Conservation (phyloP, 1,140 invertebrate genomes). For the Drosophila trapezifrons region DNA sequence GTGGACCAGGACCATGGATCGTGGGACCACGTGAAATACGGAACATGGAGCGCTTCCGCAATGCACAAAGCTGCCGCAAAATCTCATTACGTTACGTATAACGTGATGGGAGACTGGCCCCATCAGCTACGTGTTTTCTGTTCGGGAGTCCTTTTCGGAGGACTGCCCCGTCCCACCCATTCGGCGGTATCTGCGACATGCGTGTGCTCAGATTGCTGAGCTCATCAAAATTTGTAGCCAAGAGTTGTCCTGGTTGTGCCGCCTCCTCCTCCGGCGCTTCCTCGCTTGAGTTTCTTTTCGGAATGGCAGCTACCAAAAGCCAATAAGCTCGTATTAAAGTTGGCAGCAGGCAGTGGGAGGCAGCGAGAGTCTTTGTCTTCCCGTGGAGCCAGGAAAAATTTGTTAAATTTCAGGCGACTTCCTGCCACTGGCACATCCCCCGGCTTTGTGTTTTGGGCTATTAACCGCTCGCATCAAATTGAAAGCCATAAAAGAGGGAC, state of each 20-base stretch:
- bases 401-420: slow-evolving; percentile 69
- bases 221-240: slow-evolving; percentile 60
- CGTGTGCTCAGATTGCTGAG: slow-evolving; percentile 57
- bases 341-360: not conserved
- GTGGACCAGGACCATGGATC: not conserved
- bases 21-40: not conserved
- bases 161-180: too few species aligned
- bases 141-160: not conserved
- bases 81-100: slow-evolving; percentile 74
- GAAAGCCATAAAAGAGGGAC: slow-evolving; percentile 51
- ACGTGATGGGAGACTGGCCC: slow-evolving; percentile 53
- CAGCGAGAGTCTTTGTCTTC: slow-evolving; percentile 43
- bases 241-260: slow-evolving; percentile 29
- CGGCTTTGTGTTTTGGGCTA: slow-evolving; percentile 47
- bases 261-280: not conserved
- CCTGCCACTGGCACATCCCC: slow-evolving; percentile 20
- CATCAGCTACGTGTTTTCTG: slow-evolving; percentile 51
- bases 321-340: slow-evolving; percentile 75
- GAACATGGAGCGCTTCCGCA: slow-evolving; percentile 23
- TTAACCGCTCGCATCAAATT: slow-evolving; percentile 66
- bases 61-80: slow-evolving; percentile 71
- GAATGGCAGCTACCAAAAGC: slow-evolving; percentile 52
- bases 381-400: slow-evolving; percentile 42
- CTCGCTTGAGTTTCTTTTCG: not conserved
- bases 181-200: slow-evolving; percentile 39